A percentile compares a stretch with the other conserved stretches of the same genome.
These are phyloP conservation scores for Zaprionus vittiger DNA, from an alignment of 1,140 invertebrate species.

Conservation along the genomic window DNA sequence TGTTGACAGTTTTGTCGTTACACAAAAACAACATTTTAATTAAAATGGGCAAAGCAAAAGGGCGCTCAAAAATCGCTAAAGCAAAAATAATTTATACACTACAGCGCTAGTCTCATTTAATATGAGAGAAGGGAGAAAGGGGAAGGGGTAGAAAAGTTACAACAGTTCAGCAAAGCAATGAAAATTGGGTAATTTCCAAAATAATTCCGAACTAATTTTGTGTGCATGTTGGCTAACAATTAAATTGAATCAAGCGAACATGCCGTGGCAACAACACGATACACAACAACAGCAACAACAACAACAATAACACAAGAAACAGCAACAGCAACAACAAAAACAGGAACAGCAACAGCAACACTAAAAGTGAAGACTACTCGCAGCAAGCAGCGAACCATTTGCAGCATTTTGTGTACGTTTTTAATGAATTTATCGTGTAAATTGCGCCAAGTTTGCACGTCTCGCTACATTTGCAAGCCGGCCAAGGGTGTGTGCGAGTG, in stretches of 20 bases:
- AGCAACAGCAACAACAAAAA: slow-evolving; percentile 51
- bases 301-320: slow-evolving; percentile 25
- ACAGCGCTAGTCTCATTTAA: slow-evolving; percentile 19
- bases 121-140: slow-evolving; percentile 5
- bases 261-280: slow-evolving; percentile 49
- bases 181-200: slow-evolving; percentile 26
- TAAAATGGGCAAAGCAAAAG: slow-evolving; percentile 45
- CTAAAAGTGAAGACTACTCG: slow-evolving; percentile 22
- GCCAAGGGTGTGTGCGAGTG: not conserved
- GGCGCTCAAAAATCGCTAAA: slow-evolving; percentile 23
- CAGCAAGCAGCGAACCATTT: slow-evolving; percentile 59
- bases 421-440: slow-evolving; percentile 82
- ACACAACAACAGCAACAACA: slow-evolving; percentile 26
- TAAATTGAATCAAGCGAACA: slow-evolving; percentile 74
- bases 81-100: slow-evolving; percentile 55
- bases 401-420: slow-evolving; percentile 73
- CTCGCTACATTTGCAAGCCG: slow-evolving; percentile 6
- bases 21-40: slow-evolving; percentile 58
- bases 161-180: slow-evolving; percentile 11
- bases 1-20: slow-evolving; percentile 3
- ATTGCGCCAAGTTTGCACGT: slow-evolving; percentile 67
- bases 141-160: not conserved
- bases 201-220: slow-evolving; percentile 12
- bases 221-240: slow-evolving; percentile 71
- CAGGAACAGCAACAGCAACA: slow-evolving; percentile 17